Base-by-base conservation (phyloP, 2,888 invertebrate species). In the Erynnis tages region DNA sequence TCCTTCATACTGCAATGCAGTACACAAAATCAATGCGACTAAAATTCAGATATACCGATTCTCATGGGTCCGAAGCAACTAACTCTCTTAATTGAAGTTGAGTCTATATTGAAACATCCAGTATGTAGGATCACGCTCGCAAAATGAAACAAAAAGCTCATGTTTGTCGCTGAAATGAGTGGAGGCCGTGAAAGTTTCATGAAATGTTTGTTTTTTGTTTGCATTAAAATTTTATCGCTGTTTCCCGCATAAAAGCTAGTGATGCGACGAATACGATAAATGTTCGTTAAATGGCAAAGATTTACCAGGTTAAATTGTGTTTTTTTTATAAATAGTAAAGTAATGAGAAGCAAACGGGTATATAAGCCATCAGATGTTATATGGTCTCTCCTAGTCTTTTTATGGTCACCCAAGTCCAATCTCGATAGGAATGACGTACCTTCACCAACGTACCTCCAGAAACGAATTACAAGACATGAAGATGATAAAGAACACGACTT, bases 31-130 rank as follows among this genome's bases (percentile, higher is more conserved):
- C 8, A 11, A 37, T 10, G 6, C 11, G 19, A 10, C 11, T 37
- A 2, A 6, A 23, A 5, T n/a, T 17, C 19, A 21, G 10, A 5
- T 19, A n/a, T 19, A 29, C 19, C 29, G 19, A 30, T 30, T 43
- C 13, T 25, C 44, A 14, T 21, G 13, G 13, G 13, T 5, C 21
- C 32, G 10, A 8, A 30, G 8, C 43, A 7, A 4, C 13, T 16
- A 21, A 37, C 11, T 13, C 34, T 46, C 13, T 46, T 27, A 46
- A 27, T 46, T 46, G 27, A 45, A 45, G 34, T 34, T 10, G 23
- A 8, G 21, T 45, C 35, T 30, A 10, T 10, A 21, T 29, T 17
- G 34, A 10, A 44, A 16, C 17, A 46, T 13, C 2, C 14, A 45
- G 34, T 45, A 14, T 17, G 25, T 16, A 27, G 46, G 46, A 35